Evolutionary conservation across 2,888 invertebrate genomes (phyloP).

Genomic region (Laothoe populi): DNA sequence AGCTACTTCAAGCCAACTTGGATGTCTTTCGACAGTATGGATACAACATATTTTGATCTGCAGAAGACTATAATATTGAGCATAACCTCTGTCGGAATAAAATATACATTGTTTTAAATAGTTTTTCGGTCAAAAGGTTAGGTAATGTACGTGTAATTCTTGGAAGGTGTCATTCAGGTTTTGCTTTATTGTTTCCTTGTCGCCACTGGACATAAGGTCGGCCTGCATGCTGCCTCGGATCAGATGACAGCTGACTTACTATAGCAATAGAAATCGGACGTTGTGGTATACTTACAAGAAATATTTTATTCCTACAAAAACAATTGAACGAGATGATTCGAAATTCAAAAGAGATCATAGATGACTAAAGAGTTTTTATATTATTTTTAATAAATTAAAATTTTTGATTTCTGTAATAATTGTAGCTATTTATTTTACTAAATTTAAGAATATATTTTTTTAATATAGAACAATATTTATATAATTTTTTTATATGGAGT

Average conservation of each 20-base stretch:
- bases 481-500: background rate
- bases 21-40: too few relatives aligned
- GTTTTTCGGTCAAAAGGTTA: constrained; percentile 9
- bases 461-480: background rate
- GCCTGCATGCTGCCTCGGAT: background rate
- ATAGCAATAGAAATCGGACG: constrained; percentile 3
- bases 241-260: background rate
- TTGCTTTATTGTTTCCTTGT: constrained; percentile 14
- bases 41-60: too few relatives aligned
- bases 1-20: too few relatives aligned
- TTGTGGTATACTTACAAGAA: background rate
- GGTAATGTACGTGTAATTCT: background rate
- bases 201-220: constrained; percentile 11
- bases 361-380: background rate
- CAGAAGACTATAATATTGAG: too few relatives aligned
- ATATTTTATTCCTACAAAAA: too few relatives aligned
- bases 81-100: too few relatives aligned
- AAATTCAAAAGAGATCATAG: background rate
- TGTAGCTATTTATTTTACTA: background rate
- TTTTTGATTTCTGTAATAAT: too few relatives aligned
- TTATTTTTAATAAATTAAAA: too few relatives aligned
- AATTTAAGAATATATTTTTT: background rate
- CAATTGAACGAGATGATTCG: background rate
- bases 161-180: background rate
- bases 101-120: too few relatives aligned